Evolutionary conservation across 2,113 vertebrate genomes (phyloP).

Genomic region (Cyanoderma ruficeps): DNA sequence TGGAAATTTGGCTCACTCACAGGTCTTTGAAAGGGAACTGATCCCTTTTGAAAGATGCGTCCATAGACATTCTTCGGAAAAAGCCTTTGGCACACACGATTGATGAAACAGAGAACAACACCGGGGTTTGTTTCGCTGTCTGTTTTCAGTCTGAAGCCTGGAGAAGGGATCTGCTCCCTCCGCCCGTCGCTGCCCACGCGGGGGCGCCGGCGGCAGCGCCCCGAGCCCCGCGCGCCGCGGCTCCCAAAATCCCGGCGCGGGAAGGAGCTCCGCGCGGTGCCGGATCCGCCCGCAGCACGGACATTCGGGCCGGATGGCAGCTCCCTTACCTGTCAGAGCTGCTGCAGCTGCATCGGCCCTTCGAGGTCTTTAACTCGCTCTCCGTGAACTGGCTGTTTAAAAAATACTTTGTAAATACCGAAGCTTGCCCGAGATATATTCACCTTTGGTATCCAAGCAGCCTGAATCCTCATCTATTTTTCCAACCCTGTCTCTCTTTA

Average conservation of each 20-base stretch:
- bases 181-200: neutral
- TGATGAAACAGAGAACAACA: neutral
- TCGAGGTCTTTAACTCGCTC: neutral
- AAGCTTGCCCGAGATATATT: neutral
- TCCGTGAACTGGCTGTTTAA: neutral
- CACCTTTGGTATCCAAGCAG: neutral
- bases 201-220: neutral
- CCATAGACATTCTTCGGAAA: neutral
- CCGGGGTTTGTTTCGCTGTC: neutral
- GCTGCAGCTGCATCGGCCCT: neutral
- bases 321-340: neutral
- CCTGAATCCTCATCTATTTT: neutral
- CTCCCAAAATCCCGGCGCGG: neutral
- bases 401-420: neutral
- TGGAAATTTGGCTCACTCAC: neutral
- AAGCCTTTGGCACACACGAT: neutral
- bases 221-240: neutral
- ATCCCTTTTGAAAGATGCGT: neutral
- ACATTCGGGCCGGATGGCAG: neutral
- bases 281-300: neutral
- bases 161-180: neutral
- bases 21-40: neutral
- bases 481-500: neutral
- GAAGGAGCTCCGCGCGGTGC: neutral
- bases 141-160: neutral